Evolutionary conservation across 2,888 invertebrate species (phyloP).

Genomic region (Megaustenia siamemsis): DNA sequence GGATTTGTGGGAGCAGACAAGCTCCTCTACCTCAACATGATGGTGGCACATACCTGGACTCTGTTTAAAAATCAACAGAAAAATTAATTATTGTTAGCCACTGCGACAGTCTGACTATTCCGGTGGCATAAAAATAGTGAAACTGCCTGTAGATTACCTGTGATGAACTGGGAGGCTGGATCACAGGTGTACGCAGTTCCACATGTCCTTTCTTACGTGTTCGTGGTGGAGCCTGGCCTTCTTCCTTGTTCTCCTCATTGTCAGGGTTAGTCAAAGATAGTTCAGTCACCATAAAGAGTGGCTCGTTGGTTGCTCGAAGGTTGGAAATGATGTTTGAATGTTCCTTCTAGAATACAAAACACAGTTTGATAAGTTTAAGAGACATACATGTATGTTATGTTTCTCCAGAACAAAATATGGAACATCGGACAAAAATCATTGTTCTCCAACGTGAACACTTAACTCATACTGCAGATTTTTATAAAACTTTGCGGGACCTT

Average conservation of each 20-base stretch:
- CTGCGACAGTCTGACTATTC: no score
- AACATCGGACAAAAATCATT: no score
- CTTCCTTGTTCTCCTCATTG: conserved; percentile 72
- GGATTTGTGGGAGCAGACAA: no score
- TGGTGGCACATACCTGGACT: no score
- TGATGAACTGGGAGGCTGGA: conserved; percentile 67
- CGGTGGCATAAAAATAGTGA: no score
- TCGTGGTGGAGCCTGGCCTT: conserved; percentile 77
- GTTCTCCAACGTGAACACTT: no score
- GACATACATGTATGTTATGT: no score
- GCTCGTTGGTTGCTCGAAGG: conserved; percentile 86
- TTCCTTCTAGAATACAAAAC: conserved; percentile 87
- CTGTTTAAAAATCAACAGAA: background rate
- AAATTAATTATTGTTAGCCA: background rate
- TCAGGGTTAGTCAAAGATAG: conserved; percentile 73
- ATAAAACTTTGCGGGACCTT: no score
- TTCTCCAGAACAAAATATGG: no score
- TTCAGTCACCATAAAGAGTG: conserved; percentile 78
- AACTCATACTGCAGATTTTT: no score
- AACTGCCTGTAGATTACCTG: conserved; percentile 55
- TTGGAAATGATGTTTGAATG: conserved; percentile 95
- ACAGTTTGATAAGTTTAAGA: no score
- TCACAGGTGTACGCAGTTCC: conserved; percentile 70
- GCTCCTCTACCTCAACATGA: no score
- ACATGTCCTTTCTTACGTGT: conserved; percentile 74